Percentiles rank a stretch among this genome's conserved stretches.
phyloP scores from a whole-genome alignment of 2,888 invertebrate species.

The Scaeva pyrastri region DNA sequence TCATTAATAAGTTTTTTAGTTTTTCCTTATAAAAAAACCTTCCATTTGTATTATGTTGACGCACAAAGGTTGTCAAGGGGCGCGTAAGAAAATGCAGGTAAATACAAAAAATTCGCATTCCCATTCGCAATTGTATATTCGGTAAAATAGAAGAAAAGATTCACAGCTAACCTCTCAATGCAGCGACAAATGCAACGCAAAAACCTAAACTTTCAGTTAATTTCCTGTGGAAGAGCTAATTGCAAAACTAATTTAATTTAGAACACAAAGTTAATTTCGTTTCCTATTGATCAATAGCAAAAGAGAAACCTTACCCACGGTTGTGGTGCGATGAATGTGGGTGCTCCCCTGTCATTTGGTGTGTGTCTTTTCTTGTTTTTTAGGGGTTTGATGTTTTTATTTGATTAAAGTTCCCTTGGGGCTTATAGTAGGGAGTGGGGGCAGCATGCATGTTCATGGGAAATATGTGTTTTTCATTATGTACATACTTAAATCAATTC shows the following conservation, averaged over 20 bases:
- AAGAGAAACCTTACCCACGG: constrained; percentile 9
- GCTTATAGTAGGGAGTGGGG: constrained; percentile 49
- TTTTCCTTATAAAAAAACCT: constrained; percentile 76
- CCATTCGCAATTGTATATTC: constrained; percentile 39
- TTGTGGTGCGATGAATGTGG: constrained; percentile 6
- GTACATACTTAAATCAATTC: constrained; percentile 7
- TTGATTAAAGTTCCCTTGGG: constrained; percentile 21
- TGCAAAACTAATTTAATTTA: constrained; percentile 36
- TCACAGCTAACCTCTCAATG: constrained; percentile 48
- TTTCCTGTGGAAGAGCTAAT: neutral
- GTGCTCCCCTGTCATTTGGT: constrained; percentile 33
- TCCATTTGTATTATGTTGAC: constrained; percentile 82
- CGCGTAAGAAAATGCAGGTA: constrained; percentile 86
- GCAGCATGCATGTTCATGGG: neutral
- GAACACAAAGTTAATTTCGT: neutral
- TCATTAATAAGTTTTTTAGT: constrained; percentile 74
- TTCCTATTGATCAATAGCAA: constrained; percentile 18
- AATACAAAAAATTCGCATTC: constrained; percentile 49
- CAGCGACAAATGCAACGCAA: constrained; percentile 37
- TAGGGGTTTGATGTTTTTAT: neutral
- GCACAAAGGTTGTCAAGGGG: constrained; percentile 84
- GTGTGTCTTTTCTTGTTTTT: neutral
- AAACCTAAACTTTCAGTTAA: neutral
- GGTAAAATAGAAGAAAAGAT: constrained; percentile 37
- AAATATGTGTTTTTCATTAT: constrained; percentile 1